Percentiles rank a stretch among this genome's conserved stretches.
These are phyloP conservation scores for Margarornis squamiger DNA, from an alignment of 2,797 vertebrate genomes.

Conservation along the genomic window DNA sequence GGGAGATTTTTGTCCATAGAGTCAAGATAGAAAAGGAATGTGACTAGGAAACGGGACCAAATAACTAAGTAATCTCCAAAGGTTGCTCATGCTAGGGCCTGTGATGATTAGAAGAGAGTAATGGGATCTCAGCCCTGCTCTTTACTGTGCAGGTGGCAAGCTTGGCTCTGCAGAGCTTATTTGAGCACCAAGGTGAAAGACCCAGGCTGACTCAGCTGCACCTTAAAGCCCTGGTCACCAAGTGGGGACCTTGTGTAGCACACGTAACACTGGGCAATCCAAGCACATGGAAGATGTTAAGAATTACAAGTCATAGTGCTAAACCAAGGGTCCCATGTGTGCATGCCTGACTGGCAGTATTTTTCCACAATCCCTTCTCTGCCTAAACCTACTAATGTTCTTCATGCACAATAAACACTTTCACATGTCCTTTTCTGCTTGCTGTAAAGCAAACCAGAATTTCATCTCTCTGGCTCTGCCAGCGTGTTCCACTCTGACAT, in stretches of 20 bases:
- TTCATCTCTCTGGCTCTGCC: neutral
- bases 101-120: neutral
- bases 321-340: neutral
- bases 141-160: accelerated
- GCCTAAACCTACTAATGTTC: neutral
- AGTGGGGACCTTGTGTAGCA: accelerated
- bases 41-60: neutral
- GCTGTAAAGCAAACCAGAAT: neutral
- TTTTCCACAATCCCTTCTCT: neutral
- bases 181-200: neutral
- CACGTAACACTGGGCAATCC: neutral
- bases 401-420: neutral
- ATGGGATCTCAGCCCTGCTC: neutral
- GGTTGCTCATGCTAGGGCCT: neutral
- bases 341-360: accelerated
- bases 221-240: neutral
- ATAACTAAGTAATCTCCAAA: neutral
- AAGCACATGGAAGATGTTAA: neutral
- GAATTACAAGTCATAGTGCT: neutral
- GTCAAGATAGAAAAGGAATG: neutral
- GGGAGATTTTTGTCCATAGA: neutral
- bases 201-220: neutral
- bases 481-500: neutral
- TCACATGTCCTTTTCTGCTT: neutral
- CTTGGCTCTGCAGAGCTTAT: neutral